Evolutionary conservation across 2,113 vertebrate species (phyloP).

Genomic region (Nipponia nippon): DNA sequence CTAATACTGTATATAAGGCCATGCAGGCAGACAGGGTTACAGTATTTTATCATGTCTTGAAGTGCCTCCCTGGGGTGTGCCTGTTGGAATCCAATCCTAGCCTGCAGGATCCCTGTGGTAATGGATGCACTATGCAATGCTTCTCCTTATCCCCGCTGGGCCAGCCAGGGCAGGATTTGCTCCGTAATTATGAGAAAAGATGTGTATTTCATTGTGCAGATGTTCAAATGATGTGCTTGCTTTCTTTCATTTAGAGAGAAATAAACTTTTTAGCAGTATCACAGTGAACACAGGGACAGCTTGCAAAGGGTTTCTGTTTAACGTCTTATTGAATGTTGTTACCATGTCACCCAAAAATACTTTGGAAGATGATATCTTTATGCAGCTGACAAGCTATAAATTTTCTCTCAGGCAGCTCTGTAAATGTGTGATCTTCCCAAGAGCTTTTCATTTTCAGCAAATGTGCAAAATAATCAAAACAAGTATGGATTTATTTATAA

Average conservation of each 20-base stretch:
- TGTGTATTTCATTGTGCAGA: neutral
- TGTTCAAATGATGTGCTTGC: neutral
- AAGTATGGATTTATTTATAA: conserved; percentile 35
- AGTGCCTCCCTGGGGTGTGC: conserved; percentile 29
- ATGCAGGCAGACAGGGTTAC: neutral
- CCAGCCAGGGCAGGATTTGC: neutral
- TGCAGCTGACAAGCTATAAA: conserved; percentile 60
- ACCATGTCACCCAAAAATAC: conserved; percentile 47
- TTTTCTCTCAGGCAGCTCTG: conserved; percentile 54
- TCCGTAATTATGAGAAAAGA: conserved; percentile 1
- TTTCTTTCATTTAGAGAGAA: neutral
- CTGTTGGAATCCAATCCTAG: neutral
- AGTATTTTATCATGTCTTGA: neutral
- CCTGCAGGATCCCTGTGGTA: neutral
- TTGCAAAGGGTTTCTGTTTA: conserved; percentile 33
- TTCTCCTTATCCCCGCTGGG: neutral
- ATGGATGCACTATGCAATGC: neutral
- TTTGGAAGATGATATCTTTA: conserved; percentile 59
- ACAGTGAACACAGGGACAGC: neutral
- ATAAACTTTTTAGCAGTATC: conserved; percentile 41
- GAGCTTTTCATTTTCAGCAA: conserved; percentile 49
- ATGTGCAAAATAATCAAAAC: conserved; percentile 27
- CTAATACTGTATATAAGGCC: neutral
- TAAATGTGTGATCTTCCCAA: conserved; percentile 53
- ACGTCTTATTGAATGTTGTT: conserved; percentile 32